Evolutionary conservation across 1,140 invertebrate genomes (phyloP).

Genomic region (Hyles vespertilio): DNA sequence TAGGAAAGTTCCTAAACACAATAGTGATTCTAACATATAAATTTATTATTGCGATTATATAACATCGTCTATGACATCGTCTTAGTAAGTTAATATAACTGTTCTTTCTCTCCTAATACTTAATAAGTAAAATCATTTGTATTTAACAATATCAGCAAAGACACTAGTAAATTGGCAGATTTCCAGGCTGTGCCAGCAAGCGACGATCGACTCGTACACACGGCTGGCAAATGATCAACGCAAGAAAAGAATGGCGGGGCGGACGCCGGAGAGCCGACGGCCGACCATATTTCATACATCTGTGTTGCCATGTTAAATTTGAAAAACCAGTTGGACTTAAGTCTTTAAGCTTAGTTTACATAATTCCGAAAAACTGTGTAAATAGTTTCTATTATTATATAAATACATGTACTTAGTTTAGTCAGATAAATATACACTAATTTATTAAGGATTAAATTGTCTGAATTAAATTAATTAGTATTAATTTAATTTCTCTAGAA

Average conservation of each 20-base stretch:
- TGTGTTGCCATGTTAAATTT: background rate
- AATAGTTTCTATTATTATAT: too few relatives aligned
- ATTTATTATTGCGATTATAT: background rate
- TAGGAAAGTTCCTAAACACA: slow-evolving; percentile 14
- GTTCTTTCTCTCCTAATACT: too few relatives aligned
- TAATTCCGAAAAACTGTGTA: too few relatives aligned
- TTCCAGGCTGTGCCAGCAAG: slow-evolving; percentile 29
- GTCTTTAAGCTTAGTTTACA: too few relatives aligned
- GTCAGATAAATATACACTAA: too few relatives aligned
- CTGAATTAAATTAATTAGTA: too few relatives aligned
- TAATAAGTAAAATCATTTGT: too few relatives aligned
- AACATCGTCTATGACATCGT: background rate
- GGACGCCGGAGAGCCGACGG: background rate
- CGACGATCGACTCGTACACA: slow-evolving; percentile 28
- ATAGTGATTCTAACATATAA: background rate
- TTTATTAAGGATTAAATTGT: too few relatives aligned
- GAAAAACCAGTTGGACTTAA: too few relatives aligned
- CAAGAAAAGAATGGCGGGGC: slow-evolving; percentile 24
- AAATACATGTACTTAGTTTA: too few relatives aligned
- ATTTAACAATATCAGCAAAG: background rate
- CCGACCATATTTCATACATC: background rate
- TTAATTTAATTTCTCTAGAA: too few relatives aligned
- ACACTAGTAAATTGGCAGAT: slow-evolving; percentile 20
- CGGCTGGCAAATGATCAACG: slow-evolving; percentile 28
- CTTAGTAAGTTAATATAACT: too few relatives aligned